Evolutionary conservation across 1,140 invertebrate genomes (phyloP).

Genomic region (Rhopalosiphum maidis): DNA sequence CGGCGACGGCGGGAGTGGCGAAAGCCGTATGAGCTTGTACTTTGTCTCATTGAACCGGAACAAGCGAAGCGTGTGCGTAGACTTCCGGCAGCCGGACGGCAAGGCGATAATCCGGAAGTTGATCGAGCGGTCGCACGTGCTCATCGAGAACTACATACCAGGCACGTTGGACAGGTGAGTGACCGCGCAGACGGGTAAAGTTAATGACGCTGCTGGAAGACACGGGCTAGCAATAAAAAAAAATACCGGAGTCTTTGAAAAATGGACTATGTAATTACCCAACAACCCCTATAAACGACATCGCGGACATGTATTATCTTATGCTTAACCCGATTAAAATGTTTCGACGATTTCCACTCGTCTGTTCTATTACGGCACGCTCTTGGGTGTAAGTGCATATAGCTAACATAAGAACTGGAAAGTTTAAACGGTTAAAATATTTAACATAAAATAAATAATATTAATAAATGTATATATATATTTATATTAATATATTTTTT

Average conservation of each 20-base stretch:
- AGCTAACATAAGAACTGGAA: too few species aligned
- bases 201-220: too few species aligned
- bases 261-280: not conserved
- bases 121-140: conserved; percentile 79
- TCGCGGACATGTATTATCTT: too few species aligned
- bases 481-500: too few species aligned
- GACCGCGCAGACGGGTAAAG: not conserved
- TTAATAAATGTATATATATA: too few species aligned
- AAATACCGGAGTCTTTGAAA: not conserved
- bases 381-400: too few species aligned
- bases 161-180: conserved; percentile 76
- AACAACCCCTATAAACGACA: too few species aligned
- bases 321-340: too few species aligned
- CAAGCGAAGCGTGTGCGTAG: conserved; percentile 91
- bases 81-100: conserved; percentile 79
- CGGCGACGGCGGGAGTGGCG: conserved; percentile 70
- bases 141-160: conserved; percentile 95
- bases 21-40: conserved; percentile 79
- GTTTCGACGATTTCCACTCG: too few species aligned
- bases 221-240: not conserved
- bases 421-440: too few species aligned
- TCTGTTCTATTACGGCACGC: too few species aligned
- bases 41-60: conserved; percentile 91
- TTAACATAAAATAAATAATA: too few species aligned
- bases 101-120: conserved; percentile 76